phyloP scores from a whole-genome alignment of 2,888 invertebrate species.

The Alloscopus bannaensis region DNA sequence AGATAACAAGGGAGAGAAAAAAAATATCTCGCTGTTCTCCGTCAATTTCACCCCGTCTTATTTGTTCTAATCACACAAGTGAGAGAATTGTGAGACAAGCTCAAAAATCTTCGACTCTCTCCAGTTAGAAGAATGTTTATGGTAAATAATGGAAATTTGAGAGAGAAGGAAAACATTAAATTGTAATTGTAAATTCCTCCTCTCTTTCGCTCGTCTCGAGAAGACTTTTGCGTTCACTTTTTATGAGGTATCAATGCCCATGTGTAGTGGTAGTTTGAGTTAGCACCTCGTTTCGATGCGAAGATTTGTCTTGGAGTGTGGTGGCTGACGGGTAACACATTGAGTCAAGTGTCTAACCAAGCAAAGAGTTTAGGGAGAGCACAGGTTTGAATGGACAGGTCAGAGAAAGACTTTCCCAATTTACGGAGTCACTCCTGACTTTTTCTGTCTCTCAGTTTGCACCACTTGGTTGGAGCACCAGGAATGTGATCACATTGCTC shows the following conservation, averaged over 20 bases:
- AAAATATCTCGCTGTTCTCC: too few species aligned
- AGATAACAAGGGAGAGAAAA: too few species aligned
- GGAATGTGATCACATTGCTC: not conserved
- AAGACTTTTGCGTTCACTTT: conserved; percentile 21
- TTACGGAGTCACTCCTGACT: too few species aligned
- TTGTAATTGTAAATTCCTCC: not conserved
- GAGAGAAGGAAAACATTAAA: not conserved
- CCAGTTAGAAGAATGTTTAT: not conserved
- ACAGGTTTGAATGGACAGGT: conserved; percentile 7
- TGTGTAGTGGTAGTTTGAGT: too few species aligned
- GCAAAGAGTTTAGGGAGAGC: not conserved
- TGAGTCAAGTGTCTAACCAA: not conserved
- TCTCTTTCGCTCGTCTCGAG: not conserved
- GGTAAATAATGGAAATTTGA: conserved; percentile 26
- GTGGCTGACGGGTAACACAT: too few species aligned
- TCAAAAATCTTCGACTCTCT: not conserved
- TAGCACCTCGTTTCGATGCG: too few species aligned
- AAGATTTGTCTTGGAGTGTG: too few species aligned
- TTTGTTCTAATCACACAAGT: conserved; percentile 45
- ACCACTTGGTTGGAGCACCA: conserved; percentile 1
- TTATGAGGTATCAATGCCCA: too few species aligned
- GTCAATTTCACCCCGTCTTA: conserved; percentile 11
- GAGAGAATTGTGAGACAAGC: conserved; percentile 3
- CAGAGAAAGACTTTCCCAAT: too few species aligned
- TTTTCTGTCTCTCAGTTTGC: too few species aligned